Conservation (phyloP, 1,140 invertebrate species). For the Cataglyphis hispanica region DNA sequence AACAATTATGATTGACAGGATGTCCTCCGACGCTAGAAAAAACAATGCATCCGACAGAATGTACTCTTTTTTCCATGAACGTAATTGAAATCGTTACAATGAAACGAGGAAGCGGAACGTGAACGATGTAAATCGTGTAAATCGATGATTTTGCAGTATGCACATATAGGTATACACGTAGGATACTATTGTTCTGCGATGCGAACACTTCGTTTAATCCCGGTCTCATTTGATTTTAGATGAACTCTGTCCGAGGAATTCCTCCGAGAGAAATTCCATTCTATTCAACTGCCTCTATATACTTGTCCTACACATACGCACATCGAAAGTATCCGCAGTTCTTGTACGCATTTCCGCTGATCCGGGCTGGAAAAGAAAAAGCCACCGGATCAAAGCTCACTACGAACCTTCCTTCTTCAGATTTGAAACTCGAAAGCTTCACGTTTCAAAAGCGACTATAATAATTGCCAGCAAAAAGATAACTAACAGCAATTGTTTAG, state of each 20-base stretch:
- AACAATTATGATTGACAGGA: not conserved
- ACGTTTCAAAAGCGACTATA: not conserved
- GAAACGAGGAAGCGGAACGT: not conserved
- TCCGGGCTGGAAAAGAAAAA: not conserved
- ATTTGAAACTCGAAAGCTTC: not conserved
- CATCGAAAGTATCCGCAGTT: not conserved
- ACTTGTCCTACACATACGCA: not conserved
- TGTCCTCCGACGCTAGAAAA: not conserved
- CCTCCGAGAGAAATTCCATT: conserved; percentile 48
- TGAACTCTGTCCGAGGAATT: conserved; percentile 51
- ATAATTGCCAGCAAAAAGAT: not conserved
- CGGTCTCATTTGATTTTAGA: conserved; percentile 65
- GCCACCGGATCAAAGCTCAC: not conserved
- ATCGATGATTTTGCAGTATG: conserved; percentile 12
- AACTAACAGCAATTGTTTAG: not conserved
- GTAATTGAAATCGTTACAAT: conserved; percentile 48
- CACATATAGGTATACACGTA: not conserved
- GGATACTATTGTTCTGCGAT: not conserved
- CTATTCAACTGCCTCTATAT: not conserved
- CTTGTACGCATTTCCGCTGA: conserved; percentile 5
- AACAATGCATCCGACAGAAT: not conserved
- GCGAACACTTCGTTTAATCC: conserved; percentile 60
- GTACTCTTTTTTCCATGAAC: not conserved
- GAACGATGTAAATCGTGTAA: conserved; percentile 33
- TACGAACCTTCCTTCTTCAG: not conserved